Conservation (phyloP, 2,797 vertebrate species). For the Pseudochirops corinnae region DNA sequence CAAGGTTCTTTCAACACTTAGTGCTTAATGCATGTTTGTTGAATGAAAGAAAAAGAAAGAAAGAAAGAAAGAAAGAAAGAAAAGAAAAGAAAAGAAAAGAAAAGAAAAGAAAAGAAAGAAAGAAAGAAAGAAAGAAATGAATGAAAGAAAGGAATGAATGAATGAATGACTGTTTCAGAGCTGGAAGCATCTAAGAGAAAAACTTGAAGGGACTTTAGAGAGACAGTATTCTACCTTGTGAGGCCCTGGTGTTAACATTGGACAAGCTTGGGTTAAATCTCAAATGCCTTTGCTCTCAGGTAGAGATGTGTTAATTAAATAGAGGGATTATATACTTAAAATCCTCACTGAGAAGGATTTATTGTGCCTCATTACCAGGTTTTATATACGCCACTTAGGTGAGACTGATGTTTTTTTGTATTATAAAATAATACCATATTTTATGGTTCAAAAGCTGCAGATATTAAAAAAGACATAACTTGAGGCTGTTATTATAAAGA, state of each 20-base stretch:
- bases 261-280: not conserved
- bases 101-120: no score
- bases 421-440: slow-evolving; percentile 59
- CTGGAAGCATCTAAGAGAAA: not conserved
- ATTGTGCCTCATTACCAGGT: slow-evolving; percentile 48
- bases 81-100: no score
- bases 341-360: slow-evolving; percentile 46
- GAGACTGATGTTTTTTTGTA: slow-evolving; percentile 40
- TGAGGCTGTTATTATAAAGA: slow-evolving; percentile 24
- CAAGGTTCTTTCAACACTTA: not conserved
- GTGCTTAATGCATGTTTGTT: not conserved
- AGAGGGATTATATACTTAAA: not conserved
- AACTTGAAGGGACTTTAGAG: not conserved
- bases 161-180: not conserved
- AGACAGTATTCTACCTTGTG: not conserved
- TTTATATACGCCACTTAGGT: slow-evolving; percentile 16
- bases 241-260: not conserved
- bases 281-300: not conserved
- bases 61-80: no score
- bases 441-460: slow-evolving; percentile 51
- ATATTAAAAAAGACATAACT: slow-evolving; percentile 56
- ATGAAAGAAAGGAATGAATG: not conserved
- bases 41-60: not conserved
- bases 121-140: not conserved
- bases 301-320: slow-evolving; percentile 54